A percentile compares a stretch with the other conserved stretches of the same genome.
These are phyloP conservation scores for Pogoniulus pusillus DNA, from an alignment of 2,797 vertebrate species.

Conservation along the genomic window DNA sequence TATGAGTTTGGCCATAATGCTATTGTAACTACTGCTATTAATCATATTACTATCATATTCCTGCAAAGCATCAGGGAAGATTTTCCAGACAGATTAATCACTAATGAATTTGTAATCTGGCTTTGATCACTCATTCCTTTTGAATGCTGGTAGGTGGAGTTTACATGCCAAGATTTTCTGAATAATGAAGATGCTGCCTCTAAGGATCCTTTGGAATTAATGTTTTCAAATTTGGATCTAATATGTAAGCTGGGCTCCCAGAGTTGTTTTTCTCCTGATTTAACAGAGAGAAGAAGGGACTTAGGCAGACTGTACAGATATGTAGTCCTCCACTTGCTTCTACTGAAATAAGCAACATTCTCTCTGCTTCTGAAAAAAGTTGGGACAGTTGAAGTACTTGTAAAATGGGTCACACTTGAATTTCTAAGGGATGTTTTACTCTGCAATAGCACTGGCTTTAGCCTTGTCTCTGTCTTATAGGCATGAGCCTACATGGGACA, in stretches of 20 bases:
- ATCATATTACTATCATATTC: slow-evolving; percentile 16
- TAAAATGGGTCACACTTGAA: background rate
- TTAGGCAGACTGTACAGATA: background rate
- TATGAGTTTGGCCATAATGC: background rate
- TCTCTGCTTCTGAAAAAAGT: background rate
- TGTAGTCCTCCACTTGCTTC: background rate
- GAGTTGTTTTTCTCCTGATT: background rate
- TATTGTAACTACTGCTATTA: background rate
- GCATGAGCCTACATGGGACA: background rate
- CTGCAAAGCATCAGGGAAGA: slow-evolving; percentile 39
- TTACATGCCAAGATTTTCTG: slow-evolving; percentile 56
- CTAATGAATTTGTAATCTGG: slow-evolving; percentile 61
- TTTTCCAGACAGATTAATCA: slow-evolving; percentile 59
- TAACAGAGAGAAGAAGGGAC: background rate
- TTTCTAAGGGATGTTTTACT: background rate
- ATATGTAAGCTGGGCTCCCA: background rate
- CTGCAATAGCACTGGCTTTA: background rate
- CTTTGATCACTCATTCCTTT: slow-evolving; percentile 71
- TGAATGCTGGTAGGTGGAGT: slow-evolving; percentile 65
- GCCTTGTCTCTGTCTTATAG: background rate
- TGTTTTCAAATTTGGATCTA: slow-evolving; percentile 29
- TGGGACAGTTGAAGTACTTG: background rate
- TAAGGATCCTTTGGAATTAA: slow-evolving; percentile 54
- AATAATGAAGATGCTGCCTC: slow-evolving; percentile 56
- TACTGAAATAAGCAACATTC: background rate